Conservation (phyloP, 2,113 vertebrate genomes). For the Siniperca chuatsi region DNA sequence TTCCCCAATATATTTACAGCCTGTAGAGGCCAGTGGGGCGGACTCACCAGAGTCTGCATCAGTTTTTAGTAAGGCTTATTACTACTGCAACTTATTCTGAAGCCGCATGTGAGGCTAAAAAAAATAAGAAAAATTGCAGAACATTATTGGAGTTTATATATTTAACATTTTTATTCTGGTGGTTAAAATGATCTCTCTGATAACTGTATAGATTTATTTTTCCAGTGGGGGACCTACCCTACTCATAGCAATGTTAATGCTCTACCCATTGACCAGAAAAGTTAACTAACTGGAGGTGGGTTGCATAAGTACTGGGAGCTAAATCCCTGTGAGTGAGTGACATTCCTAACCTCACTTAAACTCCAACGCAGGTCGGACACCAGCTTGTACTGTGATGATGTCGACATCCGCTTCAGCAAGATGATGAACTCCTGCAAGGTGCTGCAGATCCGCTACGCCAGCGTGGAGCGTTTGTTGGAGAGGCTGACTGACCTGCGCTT, state of each 20-base stretch:
- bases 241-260: conserved; percentile 1
- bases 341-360: conserved; percentile 14
- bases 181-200: background rate
- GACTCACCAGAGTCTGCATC: background rate
- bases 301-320: background rate
- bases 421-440: conserved; percentile 99
- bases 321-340: conserved; percentile 11
- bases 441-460: conserved; percentile 98
- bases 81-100: background rate
- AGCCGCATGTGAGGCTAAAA: background rate
- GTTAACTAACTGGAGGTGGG: background rate
- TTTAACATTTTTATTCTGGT: background rate
- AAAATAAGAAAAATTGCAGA: background rate
- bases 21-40: background rate
- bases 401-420: conserved; percentile 99
- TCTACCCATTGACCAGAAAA: background rate
- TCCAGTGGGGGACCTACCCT: background rate
- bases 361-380: conserved; percentile 91
- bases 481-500: conserved; percentile 95
- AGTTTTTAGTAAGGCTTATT: background rate
- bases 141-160: background rate
- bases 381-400: conserved; percentile 97
- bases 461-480: conserved; percentile 94
- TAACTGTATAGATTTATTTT: background rate
- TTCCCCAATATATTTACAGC: background rate